These are phyloP conservation scores for Cyaniris semiargus DNA, from an alignment of 2,888 invertebrate genomes.

Conservation along the genomic window DNA sequence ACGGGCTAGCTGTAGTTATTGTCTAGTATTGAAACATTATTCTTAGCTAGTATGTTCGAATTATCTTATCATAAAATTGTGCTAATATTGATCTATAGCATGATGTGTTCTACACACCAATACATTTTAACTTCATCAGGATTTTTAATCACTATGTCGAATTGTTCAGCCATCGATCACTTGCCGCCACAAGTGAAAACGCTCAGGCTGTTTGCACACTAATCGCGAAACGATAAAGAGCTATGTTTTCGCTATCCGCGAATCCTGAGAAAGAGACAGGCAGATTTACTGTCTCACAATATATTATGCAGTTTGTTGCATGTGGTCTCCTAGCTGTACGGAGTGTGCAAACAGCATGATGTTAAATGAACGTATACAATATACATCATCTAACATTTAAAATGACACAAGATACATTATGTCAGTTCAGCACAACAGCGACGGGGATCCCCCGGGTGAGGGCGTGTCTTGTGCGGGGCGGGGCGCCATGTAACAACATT, in stretches of 20 bases:
- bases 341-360: too few relatives aligned
- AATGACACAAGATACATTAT: background rate
- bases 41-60: background rate
- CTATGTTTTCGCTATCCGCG: too few relatives aligned
- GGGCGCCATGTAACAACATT: constrained; percentile 27
- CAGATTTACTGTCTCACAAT: background rate
- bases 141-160: background rate
- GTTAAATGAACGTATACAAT: too few relatives aligned
- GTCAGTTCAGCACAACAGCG: constrained; percentile 31
- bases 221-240: too few relatives aligned
- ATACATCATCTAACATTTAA: too few relatives aligned
- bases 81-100: background rate
- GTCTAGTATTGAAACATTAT: background rate
- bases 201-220: background rate
- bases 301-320: too few relatives aligned
- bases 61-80: background rate
- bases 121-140: constrained; percentile 6
- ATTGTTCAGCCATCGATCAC: background rate
- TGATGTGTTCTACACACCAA: background rate
- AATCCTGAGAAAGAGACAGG: background rate
- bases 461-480: constrained; percentile 30
- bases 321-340: too few relatives aligned
- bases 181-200: background rate
- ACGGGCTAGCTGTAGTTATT: background rate
- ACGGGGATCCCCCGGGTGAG: constrained; percentile 32